These are phyloP conservation scores for Drosophila rhopaloa DNA, from an alignment of 1,140 invertebrate genomes.

Conservation along the genomic window DNA sequence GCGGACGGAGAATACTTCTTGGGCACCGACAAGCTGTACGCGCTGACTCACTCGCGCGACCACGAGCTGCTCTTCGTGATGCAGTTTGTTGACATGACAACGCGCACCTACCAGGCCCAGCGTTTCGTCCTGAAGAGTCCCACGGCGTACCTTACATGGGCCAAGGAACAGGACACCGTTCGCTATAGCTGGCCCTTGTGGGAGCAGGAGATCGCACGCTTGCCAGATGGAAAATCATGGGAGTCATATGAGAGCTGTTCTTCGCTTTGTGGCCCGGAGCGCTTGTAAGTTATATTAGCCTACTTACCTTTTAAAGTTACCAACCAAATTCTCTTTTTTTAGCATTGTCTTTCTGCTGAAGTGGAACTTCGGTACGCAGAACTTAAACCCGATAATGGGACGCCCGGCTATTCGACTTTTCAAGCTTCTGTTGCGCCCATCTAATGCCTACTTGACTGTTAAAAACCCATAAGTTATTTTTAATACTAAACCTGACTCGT, in stretches of 20 bases:
- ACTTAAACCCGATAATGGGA: slow-evolving; percentile 8
- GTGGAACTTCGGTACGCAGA: slow-evolving; percentile 5
- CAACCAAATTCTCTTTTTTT: background rate
- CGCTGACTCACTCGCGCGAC: slow-evolving; percentile 29
- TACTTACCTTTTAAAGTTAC: background rate
- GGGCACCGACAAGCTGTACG: slow-evolving; percentile 42
- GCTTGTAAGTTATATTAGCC: slow-evolving; percentile 15
- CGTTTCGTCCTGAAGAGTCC: slow-evolving; percentile 18
- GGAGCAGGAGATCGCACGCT: slow-evolving; percentile 11
- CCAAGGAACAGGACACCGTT: slow-evolving; percentile 10
- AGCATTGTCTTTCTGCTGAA: slow-evolving; percentile 44
- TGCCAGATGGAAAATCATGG: slow-evolving; percentile 8
- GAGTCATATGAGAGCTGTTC: background rate
- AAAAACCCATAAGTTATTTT: background rate
- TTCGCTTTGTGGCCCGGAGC: slow-evolving; percentile 9
- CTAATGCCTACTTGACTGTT: slow-evolving; percentile 32
- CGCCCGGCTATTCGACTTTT: slow-evolving; percentile 20
- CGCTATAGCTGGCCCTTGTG: slow-evolving; percentile 29
- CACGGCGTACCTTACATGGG: slow-evolving; percentile 14
- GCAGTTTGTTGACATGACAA: slow-evolving; percentile 28
- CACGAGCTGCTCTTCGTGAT: slow-evolving; percentile 43
- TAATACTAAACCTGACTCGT: no score
- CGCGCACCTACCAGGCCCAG: slow-evolving; percentile 6
- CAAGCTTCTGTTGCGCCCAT: slow-evolving; percentile 20
- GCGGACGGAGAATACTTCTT: slow-evolving; percentile 36